Evolutionary conservation across 2,888 invertebrate species (phyloP).

Genomic region (Mesochorus sp.): DNA sequence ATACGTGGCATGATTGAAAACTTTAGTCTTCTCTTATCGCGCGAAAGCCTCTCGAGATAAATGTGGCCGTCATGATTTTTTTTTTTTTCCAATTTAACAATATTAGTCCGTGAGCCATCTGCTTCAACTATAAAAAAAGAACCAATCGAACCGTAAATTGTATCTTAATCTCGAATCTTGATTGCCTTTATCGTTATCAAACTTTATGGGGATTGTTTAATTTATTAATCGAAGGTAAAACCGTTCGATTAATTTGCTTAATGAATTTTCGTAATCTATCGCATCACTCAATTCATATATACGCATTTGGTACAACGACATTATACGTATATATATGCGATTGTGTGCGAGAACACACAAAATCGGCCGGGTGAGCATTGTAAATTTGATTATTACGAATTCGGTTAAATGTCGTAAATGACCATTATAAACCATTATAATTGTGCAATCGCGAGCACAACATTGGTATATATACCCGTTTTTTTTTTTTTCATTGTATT

Average conservation of each 20-base stretch:
- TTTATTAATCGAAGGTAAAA: slow-evolving; percentile 4
- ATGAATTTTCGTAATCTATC: not conserved
- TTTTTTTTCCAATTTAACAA: not conserved
- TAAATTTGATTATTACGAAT: slow-evolving; percentile 22
- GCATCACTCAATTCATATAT: not conserved
- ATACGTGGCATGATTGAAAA: too few species aligned
- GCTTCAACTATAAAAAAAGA: too few species aligned
- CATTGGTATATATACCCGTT: slow-evolving; percentile 6
- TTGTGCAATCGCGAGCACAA: slow-evolving; percentile 3
- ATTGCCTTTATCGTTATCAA: not conserved
- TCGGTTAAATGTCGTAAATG: not conserved
- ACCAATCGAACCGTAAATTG: not conserved
- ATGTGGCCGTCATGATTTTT: too few species aligned
- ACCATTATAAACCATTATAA: slow-evolving; percentile 12
- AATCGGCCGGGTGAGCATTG: not conserved
- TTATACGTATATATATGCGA: too few species aligned
- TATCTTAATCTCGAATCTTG: not conserved
- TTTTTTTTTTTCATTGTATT: slow-evolving; percentile 7
- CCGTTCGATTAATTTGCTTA: not conserved
- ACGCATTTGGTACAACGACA: not conserved
- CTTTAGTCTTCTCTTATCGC: too few species aligned
- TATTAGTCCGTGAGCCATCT: too few species aligned
- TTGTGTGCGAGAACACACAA: too few species aligned
- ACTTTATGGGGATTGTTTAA: not conserved
- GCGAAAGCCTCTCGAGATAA: too few species aligned